Evolutionary conservation across 2,888 invertebrate species (phyloP).

Genomic region (Drosophila recens): DNA sequence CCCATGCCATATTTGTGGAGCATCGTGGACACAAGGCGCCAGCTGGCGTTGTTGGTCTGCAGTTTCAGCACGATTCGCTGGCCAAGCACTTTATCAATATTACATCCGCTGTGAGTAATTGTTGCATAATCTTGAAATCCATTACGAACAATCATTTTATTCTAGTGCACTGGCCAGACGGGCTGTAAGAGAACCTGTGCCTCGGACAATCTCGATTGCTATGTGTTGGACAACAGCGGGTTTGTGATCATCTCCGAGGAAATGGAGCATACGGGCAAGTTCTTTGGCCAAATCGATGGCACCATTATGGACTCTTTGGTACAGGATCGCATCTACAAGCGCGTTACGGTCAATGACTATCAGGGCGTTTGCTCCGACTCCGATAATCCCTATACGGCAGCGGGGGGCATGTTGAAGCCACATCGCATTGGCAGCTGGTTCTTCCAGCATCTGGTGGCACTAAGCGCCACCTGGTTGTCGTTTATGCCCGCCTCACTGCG

Average conservation of each 20-base stretch:
- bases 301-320: slow-evolving; percentile 97
- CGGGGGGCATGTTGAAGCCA: slow-evolving; percentile 79
- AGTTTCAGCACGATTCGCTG: slow-evolving; percentile 93
- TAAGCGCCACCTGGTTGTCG: slow-evolving; percentile 83
- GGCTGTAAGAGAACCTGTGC: slow-evolving; percentile 94
- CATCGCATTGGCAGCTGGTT: slow-evolving; percentile 81
- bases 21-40: slow-evolving; percentile 93
- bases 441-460: slow-evolving; percentile 81
- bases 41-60: slow-evolving; percentile 96
- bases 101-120: slow-evolving; percentile 90
- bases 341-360: slow-evolving; percentile 94
- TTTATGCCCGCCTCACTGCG: slow-evolving; percentile 80
- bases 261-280: slow-evolving; percentile 93
- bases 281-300: slow-evolving; percentile 97
- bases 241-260: slow-evolving; percentile 96
- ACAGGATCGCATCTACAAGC: slow-evolving; percentile 95
- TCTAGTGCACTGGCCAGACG: slow-evolving; percentile 88
- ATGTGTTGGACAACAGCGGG: slow-evolving; percentile 97
- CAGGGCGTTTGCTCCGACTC: slow-evolving; percentile 93
- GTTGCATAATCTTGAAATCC: neutral
- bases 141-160: neutral
- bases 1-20: slow-evolving; percentile 95
- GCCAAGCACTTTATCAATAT: slow-evolving; percentile 94
- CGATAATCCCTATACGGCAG: slow-evolving; percentile 86
- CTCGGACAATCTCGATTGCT: slow-evolving; percentile 95